Conservation (phyloP, 2,113 vertebrate species). For the Sprattus sprattus region DNA sequence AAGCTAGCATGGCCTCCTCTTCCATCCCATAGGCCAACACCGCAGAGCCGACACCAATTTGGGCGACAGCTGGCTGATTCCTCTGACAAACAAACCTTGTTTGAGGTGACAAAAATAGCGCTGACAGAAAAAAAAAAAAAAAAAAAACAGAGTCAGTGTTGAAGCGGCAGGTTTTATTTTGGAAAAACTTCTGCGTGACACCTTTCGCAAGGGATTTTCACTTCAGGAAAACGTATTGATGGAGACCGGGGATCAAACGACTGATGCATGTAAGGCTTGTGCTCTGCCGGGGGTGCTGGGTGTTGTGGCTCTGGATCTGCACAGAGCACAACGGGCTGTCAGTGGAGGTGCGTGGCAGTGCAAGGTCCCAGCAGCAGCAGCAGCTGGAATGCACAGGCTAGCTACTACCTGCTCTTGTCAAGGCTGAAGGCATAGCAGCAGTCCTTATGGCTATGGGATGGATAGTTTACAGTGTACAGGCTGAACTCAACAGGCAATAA, state of each 20-base stretch:
- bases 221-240: neutral
- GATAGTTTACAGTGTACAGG: neutral
- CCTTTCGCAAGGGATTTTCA: neutral
- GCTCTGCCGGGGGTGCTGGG: neutral
- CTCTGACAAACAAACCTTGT: constrained; percentile 6
- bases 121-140: neutral
- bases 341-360: neutral
- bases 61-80: neutral
- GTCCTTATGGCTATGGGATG: neutral
- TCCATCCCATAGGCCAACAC: constrained; percentile 14
- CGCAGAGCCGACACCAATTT: neutral
- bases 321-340: neutral
- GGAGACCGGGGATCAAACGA: neutral
- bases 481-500: neutral
- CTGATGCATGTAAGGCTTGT: neutral
- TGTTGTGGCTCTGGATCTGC: neutral
- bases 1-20: constrained; percentile 35
- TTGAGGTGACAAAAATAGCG: constrained; percentile 3
- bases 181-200: neutral
- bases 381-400: neutral
- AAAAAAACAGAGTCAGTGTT: neutral
- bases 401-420: neutral
- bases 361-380: neutral
- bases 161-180: neutral
- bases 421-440: neutral